A percentile compares a stretch with the other conserved stretches of the same genome.
Conservation (phyloP, 2,888 invertebrate species). For the Oeneis ivallda region DNA sequence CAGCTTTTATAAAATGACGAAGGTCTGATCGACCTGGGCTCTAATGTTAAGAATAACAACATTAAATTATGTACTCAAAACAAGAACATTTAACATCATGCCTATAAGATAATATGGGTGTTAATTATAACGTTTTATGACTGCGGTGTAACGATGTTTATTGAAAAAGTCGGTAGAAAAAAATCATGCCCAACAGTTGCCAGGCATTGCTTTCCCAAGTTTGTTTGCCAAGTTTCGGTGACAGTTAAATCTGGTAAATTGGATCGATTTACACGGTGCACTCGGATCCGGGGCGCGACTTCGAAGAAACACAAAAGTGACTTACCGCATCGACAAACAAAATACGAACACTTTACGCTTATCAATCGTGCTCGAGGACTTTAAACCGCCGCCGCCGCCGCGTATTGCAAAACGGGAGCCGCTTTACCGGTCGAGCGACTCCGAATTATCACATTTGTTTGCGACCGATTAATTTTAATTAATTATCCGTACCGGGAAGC, state of each 20-base stretch:
- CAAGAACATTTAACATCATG: conserved; percentile 15
- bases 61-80: conserved; percentile 9
- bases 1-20: no score
- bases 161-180: conserved; percentile 31
- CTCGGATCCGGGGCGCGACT: conserved; percentile 9
- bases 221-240: conserved; percentile 37
- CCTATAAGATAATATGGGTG: conserved; percentile 25
- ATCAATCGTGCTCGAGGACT: conserved; percentile 39
- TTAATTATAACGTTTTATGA: conserved; percentile 34
- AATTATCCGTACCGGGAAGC: conserved; percentile 41
- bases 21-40: no score
- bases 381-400: conserved; percentile 36
- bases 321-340: conserved; percentile 40
- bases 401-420: conserved; percentile 52
- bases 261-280: conserved; percentile 32
- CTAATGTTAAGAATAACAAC: conserved; percentile 3
- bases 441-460: conserved; percentile 48
- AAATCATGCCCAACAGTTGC: conserved; percentile 33
- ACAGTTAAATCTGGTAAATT: conserved; percentile 31
- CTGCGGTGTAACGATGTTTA: conserved; percentile 28
- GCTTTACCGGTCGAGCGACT: conserved; percentile 54
- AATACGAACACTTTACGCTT: conserved; percentile 38
- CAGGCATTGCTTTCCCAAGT: conserved; percentile 30
- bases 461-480: conserved; percentile 51
- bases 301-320: conserved; percentile 32